These are phyloP conservation scores for Stylophora pistillata DNA, from an alignment of 64 coral and sea anemone species.

Conservation along the genomic window DNA sequence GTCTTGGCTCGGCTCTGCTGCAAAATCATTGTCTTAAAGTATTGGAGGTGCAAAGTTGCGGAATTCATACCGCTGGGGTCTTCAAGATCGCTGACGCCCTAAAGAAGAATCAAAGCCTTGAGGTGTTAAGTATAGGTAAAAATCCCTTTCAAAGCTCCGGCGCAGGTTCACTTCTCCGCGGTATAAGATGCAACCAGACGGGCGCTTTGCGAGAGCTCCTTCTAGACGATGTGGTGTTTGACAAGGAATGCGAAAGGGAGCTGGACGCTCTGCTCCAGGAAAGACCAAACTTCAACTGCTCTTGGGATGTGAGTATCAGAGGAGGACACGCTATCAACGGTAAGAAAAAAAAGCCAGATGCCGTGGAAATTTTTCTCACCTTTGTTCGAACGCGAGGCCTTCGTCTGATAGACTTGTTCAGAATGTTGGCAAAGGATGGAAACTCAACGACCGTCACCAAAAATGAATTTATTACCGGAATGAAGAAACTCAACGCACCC, in stretches of 20 bases:
- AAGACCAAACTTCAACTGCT: constrained; percentile 44
- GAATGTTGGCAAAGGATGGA: constrained; percentile 20
- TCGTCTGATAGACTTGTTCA: constrained; percentile 67
- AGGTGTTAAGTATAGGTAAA: constrained; percentile 54
- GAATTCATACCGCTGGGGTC: constrained; percentile 22
- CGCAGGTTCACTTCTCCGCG: constrained; percentile 20
- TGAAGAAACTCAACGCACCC: constrained; percentile 52
- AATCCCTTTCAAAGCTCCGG: constrained; percentile 52
- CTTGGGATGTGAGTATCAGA: constrained; percentile 54
- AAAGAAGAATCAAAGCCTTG: constrained; percentile 23
- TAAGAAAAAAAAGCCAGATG: constrained; percentile 18
- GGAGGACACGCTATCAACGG: constrained; percentile 7
- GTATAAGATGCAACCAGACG: constrained; percentile 22
- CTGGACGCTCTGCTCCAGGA: constrained; percentile 30
- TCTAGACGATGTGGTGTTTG: constrained; percentile 44
- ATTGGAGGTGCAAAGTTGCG: constrained; percentile 32
- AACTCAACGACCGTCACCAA: constrained; percentile 14
- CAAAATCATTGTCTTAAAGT: constrained; percentile 31
- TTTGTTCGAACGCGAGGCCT: constrained; percentile 38
- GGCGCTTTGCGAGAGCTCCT: constrained; percentile 20
- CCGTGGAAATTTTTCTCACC: constrained; percentile 34
- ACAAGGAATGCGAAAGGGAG: constrained; percentile 16
- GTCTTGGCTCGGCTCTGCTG: not conserved
- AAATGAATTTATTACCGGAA: constrained; percentile 43
- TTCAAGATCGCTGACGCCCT: constrained; percentile 44